Evolutionary conservation across 2,113 vertebrate species (phyloP).

Genomic region (Pipa parva): DNA sequence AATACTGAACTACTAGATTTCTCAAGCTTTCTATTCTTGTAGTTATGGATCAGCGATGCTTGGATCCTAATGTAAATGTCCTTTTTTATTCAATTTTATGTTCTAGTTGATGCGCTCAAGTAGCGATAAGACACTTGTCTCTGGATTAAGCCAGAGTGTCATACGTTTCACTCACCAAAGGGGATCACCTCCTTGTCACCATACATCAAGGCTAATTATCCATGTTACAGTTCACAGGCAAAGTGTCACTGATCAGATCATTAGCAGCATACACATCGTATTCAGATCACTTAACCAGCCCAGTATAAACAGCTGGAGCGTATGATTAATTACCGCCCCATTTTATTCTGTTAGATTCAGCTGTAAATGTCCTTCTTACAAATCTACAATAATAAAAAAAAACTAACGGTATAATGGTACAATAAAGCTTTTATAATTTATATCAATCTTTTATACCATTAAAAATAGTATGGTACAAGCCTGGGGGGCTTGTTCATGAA

Average conservation of each 20-base stretch:
- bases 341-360: constrained; percentile 1
- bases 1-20: no score
- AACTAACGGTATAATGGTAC: background rate
- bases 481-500: no score
- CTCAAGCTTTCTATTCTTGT: no score
- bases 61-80: no score
- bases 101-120: background rate
- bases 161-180: background rate
- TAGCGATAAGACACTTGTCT: background rate
- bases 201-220: constrained; percentile 27
- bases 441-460: no score
- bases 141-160: background rate
- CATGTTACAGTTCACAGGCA: constrained; percentile 10
- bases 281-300: constrained; percentile 25
- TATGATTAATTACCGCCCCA: constrained; percentile 27
- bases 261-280: constrained; percentile 19
- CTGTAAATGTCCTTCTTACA: background rate
- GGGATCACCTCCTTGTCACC: constrained; percentile 14
- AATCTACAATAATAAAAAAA: background rate
- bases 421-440: background rate
- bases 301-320: constrained; percentile 10
- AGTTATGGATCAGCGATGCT: no score
- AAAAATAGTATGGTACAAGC: no score
- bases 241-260: constrained; percentile 28
- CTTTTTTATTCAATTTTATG: no score